phyloP scores from a whole-genome alignment of 2,113 vertebrate species.

The Gasterosteus aculeatus region DNA sequence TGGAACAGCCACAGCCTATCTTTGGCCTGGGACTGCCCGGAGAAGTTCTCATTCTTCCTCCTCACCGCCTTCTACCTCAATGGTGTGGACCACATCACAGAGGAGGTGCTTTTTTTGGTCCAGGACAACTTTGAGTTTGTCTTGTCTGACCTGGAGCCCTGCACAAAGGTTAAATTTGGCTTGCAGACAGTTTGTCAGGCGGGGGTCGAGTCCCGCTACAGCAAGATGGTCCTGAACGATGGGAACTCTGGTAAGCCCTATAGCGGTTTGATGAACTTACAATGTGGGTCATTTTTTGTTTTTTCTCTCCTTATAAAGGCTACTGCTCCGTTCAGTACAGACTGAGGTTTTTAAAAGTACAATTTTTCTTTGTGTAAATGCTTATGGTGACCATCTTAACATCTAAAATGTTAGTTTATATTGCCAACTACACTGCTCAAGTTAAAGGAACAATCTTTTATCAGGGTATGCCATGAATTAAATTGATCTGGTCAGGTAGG shows the following conservation, averaged over 20 bases:
- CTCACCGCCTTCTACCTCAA: conserved; percentile 70
- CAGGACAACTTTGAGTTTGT: conserved; percentile 23
- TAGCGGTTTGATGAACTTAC: not conserved
- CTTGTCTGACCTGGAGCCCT: conserved; percentile 64
- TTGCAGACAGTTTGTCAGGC: conserved; percentile 73
- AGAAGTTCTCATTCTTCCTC: conserved; percentile 64
- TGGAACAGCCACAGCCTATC: conserved; percentile 72
- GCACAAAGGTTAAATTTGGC: conserved; percentile 67
- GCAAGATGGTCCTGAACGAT: conserved; percentile 60
- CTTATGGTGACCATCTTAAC: not conserved
- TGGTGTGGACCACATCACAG: conserved; percentile 34
- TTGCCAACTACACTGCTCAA: not conserved
- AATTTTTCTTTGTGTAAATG: not conserved
- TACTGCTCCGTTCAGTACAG: not conserved
- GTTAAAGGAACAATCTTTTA: no score
- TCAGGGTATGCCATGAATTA: no score
- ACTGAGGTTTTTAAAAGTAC: not conserved
- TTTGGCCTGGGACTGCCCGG: conserved; percentile 69
- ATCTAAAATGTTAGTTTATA: not conserved
- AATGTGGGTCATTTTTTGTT: not conserved
- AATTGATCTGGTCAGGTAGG: no score
- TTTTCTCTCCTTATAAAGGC: not conserved
- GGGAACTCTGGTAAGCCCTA: conserved; percentile 66
- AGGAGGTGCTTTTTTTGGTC: conserved; percentile 37
- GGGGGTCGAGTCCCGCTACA: conserved; percentile 54